Conservation (phyloP, 2,888 invertebrate genomes). For the Tridacna gigas region DNA sequence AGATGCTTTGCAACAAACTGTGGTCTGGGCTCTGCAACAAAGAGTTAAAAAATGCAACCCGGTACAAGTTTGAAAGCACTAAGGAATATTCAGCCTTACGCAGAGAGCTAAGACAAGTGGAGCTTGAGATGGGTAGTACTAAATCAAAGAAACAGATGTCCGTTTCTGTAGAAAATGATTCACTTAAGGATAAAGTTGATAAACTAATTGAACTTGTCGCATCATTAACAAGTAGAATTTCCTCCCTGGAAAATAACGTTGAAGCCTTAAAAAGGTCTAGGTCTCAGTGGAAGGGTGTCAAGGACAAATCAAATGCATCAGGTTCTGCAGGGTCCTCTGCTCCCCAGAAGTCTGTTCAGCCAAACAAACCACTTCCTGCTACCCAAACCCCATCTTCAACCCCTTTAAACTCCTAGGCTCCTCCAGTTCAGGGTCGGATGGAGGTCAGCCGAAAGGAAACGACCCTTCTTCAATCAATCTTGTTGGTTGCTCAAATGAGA, state of each 20-base stretch:
- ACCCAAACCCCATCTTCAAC: no score
- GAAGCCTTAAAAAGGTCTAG: no score
- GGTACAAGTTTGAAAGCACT: slow-evolving; percentile 29
- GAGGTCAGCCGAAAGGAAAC: neutral
- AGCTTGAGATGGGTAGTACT: neutral
- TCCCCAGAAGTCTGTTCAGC: no score
- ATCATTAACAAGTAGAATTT: no score
- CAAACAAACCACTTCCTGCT: no score
- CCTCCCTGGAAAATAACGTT: no score
- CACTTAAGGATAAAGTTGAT: neutral
- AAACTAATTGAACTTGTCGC: no score
- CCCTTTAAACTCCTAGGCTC: neutral
- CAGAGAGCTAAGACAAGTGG: slow-evolving; percentile 15
- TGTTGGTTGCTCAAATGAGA: neutral
- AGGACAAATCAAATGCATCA: no score
- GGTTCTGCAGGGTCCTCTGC: no score
- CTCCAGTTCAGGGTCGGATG: neutral
- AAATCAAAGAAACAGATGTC: neutral
- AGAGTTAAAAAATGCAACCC: slow-evolving; percentile 7
- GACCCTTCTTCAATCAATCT: neutral
- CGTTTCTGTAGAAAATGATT: neutral
- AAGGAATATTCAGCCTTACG: neutral
- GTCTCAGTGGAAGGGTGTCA: no score
- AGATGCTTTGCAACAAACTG: slow-evolving; percentile 19
- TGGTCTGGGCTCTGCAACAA: slow-evolving; percentile 23